These are phyloP conservation scores for Heliconius hewitsoni DNA, from an alignment of 1,140 invertebrate genomes.

Conservation along the genomic window DNA sequence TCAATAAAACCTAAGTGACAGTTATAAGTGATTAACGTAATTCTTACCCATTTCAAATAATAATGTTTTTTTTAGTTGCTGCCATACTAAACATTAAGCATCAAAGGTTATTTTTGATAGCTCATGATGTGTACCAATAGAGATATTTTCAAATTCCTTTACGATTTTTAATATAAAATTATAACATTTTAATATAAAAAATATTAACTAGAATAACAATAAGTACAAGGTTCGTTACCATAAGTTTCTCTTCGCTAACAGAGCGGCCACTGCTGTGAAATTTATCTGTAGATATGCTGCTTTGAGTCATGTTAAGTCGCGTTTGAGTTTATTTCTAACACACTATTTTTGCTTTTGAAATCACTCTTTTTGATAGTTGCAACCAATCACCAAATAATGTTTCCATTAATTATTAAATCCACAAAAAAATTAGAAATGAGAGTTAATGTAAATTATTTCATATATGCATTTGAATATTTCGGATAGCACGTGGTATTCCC, in stretches of 20 bases:
- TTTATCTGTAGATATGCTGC: conserved; percentile 60
- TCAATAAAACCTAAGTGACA: too few relatives aligned
- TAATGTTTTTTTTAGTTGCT: too few relatives aligned
- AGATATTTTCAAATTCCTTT: not conserved
- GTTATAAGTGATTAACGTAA: too few relatives aligned
- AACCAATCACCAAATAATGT: not conserved
- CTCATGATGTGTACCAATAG: too few relatives aligned
- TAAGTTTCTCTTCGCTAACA: conserved; percentile 73
- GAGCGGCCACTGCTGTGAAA: conserved; percentile 58
- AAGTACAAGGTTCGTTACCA: conserved; percentile 52
- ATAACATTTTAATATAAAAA: not conserved
- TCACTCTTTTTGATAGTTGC: not conserved
- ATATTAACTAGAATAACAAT: not conserved
- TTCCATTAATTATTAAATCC: not conserved
- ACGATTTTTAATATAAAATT: not conserved
- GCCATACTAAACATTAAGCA: too few relatives aligned
- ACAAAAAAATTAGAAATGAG: not conserved
- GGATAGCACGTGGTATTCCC: conserved; percentile 39
- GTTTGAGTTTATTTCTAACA: not conserved
- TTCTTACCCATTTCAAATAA: too few relatives aligned
- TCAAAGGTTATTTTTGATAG: too few relatives aligned
- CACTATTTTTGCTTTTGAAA: not conserved
- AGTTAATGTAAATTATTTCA: not conserved
- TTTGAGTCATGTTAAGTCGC: conserved; percentile 66
- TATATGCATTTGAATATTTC: not conserved